Base-by-base conservation (phyloP, 2,113 vertebrate species). In the Serilophus lunatus region DNA sequence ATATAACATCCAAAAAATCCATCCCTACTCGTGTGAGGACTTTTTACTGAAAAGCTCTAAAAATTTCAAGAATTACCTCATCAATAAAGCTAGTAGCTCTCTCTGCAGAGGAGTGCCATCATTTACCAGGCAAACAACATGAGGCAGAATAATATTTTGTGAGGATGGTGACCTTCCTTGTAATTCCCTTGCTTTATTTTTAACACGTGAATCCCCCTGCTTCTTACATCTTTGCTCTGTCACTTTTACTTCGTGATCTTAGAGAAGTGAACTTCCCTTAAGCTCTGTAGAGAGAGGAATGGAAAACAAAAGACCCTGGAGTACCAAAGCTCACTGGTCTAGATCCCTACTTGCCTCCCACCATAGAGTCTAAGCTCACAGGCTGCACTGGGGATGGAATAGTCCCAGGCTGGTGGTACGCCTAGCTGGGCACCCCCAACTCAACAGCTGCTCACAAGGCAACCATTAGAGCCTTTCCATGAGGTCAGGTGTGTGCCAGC, bases 401-500 rank as follows among this genome's bases (percentile, higher is more conserved):
- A n/a, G 7, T 31, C 6, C 16, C 31, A 38, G 13, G 31, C 1
- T 61, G 9, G 5, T 25, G 75, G 28, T 20, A 29, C 19, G 12
- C 29, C 29, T 9, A 31, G 38, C 18, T 31, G 61, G 61, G 19
- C 61, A 64, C 19, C 29, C 29, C 6, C 40, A 63, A 15, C 38
- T 57, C 12, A 13, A 11, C 26, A 38, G 9, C 31, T 49, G 45
- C 31, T 45, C 13, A 16, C 10, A 25, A 3, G 1, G 13, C 14
- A 28, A 28, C 26, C 38, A 12, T 13, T 9, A 12, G 13, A 28
- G 35, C 28, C 25, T 44, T 51, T 57, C n/a, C 12, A 1, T 3
- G 1, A 28, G 16, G 5, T 36, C 1, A 2, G 13, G 10, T 8
- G 19, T 29, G 16, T 3, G 5, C 35, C 42, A 18, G 31, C 4